Evolutionary conservation across 2,797 vertebrate genomes (phyloP).

Genomic region (Discoglossus pictus): DNA sequence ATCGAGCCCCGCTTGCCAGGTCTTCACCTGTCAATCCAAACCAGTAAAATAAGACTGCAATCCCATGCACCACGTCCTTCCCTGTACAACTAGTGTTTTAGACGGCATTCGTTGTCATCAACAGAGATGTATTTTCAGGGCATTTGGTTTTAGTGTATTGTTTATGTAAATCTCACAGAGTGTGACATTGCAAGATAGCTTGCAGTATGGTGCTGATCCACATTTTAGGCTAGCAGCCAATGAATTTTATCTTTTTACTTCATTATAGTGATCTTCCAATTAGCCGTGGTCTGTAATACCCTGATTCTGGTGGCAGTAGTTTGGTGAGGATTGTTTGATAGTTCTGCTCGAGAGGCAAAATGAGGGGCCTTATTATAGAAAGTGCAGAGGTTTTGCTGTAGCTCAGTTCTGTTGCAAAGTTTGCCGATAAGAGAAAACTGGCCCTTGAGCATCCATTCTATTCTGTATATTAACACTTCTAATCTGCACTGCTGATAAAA

Average conservation of each 20-base stretch:
- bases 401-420: constrained; percentile 99
- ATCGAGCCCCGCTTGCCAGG: too few species aligned
- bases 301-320: constrained; percentile 92
- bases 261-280: constrained; percentile 99
- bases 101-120: constrained; percentile 86
- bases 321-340: constrained; percentile 91
- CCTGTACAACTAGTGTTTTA: constrained; percentile 77
- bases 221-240: constrained; percentile 98
- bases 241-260: constrained; percentile 99
- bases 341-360: constrained; percentile 99
- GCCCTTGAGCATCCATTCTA: constrained; percentile 99
- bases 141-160: constrained; percentile 93
- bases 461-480: constrained; percentile 99
- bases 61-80: constrained; percentile 44
- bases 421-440: constrained; percentile 99
- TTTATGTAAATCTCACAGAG: constrained; percentile 99
- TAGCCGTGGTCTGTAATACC: constrained; percentile 98
- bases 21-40: constrained; percentile 6
- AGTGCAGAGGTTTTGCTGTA: constrained; percentile 91
- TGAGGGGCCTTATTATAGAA: constrained; percentile 98
- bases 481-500: constrained; percentile 99
- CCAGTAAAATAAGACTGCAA: constrained; percentile 29
- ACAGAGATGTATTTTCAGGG: constrained; percentile 93
- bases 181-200: constrained; percentile 99
- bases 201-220: constrained; percentile 98